Percentiles rank a stretch among this genome's conserved stretches.
Conservation (phyloP, 2,113 vertebrate genomes). For the Corydoras sp. region DNA sequence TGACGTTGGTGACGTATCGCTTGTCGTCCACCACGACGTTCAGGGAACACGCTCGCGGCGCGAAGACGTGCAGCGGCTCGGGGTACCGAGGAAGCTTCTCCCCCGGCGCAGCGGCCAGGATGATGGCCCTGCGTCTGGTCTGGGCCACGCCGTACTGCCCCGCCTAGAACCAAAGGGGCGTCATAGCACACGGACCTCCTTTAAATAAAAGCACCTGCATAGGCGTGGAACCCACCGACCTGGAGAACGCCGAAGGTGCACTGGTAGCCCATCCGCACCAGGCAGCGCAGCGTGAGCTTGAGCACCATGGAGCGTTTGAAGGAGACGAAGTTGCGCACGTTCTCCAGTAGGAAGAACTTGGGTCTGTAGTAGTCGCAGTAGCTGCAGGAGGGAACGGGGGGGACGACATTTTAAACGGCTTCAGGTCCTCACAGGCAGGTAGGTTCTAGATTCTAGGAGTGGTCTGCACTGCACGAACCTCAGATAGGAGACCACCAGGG, state of each 20-base stretch:
- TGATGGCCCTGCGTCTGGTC: constrained; percentile 86
- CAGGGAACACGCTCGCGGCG: constrained; percentile 85
- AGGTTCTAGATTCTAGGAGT: too few relatives aligned
- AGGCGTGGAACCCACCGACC: constrained; percentile 53
- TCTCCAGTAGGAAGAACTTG: constrained; percentile 90
- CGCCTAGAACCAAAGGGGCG: constrained; percentile 61
- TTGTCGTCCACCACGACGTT: constrained; percentile 89
- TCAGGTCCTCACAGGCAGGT: too few relatives aligned
- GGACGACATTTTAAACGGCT: not conserved
- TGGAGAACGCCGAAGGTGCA: constrained; percentile 94
- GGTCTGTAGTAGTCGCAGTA: constrained; percentile 97
- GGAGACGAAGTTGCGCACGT: constrained; percentile 92
- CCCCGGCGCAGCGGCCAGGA: constrained; percentile 84
- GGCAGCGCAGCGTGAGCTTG: constrained; percentile 89
- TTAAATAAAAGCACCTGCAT: too few relatives aligned
- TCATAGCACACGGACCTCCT: not conserved
- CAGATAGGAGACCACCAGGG: constrained; percentile 91
- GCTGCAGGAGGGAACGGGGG: constrained; percentile 52
- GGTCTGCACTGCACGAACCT: constrained; percentile 62
- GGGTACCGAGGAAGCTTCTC: constrained; percentile 88
- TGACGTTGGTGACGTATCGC: constrained; percentile 88
- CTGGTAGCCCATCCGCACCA: constrained; percentile 95
- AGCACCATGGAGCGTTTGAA: constrained; percentile 96
- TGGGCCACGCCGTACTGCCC: constrained; percentile 93
- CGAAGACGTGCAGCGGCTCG: constrained; percentile 87